Percentiles rank a stretch among this genome's conserved stretches.
Evolutionary conservation across 2,888 invertebrate species (phyloP).

Genomic region (Leptinotarsa haldemani): DNA sequence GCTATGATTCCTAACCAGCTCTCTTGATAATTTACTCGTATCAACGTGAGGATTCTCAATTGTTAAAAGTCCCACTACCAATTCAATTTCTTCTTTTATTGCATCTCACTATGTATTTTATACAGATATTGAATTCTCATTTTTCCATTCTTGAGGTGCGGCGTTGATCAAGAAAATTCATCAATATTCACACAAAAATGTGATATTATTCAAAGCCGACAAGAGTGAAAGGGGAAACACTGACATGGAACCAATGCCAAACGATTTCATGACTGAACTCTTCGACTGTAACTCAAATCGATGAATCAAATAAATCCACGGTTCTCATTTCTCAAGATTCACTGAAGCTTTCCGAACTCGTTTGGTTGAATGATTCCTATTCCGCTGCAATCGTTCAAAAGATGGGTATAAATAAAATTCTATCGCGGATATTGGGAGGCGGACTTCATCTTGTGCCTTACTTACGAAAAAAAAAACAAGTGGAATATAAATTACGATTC

Average conservation of each 20-base stretch:
- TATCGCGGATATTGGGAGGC: conserved; percentile 43
- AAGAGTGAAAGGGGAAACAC: background rate
- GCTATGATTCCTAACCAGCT: too few relatives aligned
- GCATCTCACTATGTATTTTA: too few relatives aligned
- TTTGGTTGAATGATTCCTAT: conserved; percentile 51
- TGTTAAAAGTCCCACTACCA: too few relatives aligned
- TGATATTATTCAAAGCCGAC: background rate
- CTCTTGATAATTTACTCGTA: too few relatives aligned
- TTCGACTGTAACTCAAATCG: conserved; percentile 8
- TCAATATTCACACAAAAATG: too few relatives aligned
- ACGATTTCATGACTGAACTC: conserved; percentile 15
- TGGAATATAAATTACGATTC: conserved; percentile 55
- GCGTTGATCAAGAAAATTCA: too few relatives aligned
- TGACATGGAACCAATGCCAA: background rate
- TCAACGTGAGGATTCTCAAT: too few relatives aligned
- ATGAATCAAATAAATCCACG: conserved; percentile 26
- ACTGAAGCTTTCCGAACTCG: conserved; percentile 45
- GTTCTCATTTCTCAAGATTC: conserved; percentile 44
- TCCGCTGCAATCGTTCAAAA: conserved; percentile 44
- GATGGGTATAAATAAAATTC: conserved; percentile 47
- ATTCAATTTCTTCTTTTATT: too few relatives aligned
- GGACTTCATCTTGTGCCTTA: conserved; percentile 42
- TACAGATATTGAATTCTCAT: too few relatives aligned
- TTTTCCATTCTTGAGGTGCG: too few relatives aligned
- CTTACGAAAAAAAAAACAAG: conserved; percentile 42